Evolutionary conservation across 92 coral and sea anemone species (phyloP).

Genomic region (Epizoanthus stellaris): DNA sequence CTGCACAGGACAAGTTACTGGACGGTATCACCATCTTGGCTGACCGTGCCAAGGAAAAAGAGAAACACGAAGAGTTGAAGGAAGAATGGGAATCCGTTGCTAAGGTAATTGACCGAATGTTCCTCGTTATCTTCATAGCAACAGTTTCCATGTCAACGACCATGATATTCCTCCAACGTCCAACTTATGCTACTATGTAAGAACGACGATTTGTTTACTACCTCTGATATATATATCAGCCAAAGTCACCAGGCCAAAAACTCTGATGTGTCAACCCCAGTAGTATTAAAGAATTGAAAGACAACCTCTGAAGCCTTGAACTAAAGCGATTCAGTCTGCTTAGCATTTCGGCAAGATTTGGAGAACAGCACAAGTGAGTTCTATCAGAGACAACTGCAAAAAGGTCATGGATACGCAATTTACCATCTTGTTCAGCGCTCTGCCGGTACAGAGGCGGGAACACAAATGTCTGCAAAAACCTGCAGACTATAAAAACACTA

Average conservation of each 20-base stretch:
- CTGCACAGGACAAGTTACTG: constrained; percentile 75
- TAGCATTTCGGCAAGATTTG: background rate
- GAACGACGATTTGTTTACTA: background rate
- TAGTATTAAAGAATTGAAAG: background rate
- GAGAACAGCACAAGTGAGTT: background rate
- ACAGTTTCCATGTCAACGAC: constrained; percentile 93
- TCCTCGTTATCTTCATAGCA: constrained; percentile 82
- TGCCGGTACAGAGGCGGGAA: background rate
- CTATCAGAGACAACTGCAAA: background rate
- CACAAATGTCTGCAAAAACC: background rate
- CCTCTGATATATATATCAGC: too few species aligned
- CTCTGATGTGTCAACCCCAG: background rate
- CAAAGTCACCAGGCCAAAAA: too few species aligned
- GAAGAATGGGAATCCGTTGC: constrained; percentile 99
- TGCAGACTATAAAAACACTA: background rate
- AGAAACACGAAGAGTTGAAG: constrained; percentile 81
- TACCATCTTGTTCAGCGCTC: background rate
- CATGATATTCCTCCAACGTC: constrained; percentile 88
- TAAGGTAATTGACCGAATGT: constrained; percentile 93
- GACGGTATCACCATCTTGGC: constrained; percentile 82
- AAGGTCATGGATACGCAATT: background rate
- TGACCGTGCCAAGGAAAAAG: constrained; percentile 87
- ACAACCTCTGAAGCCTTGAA: background rate
- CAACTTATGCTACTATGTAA: constrained; percentile 89
- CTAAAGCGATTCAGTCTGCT: background rate